These are phyloP conservation scores for Xerus inauris DNA, from an alignment of 2,113 vertebrate species.

Conservation along the genomic window DNA sequence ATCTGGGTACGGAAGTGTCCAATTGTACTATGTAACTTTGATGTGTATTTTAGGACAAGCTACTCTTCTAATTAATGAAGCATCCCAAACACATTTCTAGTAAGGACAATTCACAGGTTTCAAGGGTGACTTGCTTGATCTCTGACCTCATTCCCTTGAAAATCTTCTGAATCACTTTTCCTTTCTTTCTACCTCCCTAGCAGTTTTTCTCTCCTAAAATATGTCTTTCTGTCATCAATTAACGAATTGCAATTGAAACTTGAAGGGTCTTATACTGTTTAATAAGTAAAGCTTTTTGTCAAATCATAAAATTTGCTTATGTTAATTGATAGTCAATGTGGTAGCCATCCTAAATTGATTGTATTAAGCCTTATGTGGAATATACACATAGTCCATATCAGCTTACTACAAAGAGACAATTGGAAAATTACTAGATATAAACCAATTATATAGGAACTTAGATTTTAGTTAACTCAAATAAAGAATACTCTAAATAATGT, in stretches of 20 bases:
- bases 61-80: constrained; percentile 56
- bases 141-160: neutral
- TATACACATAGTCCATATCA: neutral
- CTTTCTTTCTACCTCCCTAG: neutral
- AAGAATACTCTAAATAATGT: neutral
- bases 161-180: neutral
- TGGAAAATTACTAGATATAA: neutral
- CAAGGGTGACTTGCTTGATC: neutral
- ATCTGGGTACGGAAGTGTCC: neutral
- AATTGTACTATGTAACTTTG: neutral
- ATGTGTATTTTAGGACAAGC: constrained; percentile 43
- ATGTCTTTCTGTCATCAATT: neutral
- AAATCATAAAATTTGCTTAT: neutral
- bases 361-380: neutral
- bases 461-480: neutral
- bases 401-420: neutral
- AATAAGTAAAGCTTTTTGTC: neutral
- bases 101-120: neutral
- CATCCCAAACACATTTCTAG: constrained; percentile 25
- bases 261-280: neutral
- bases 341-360: neutral
- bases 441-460: neutral
- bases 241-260: neutral
- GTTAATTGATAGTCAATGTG: neutral
- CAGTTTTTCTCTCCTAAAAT: neutral